Evolutionary conservation across 53 echinoderm and acorn worm genomes (phyloP), one percentile per base, ranked within the genome.

Genomic region (Pentamera pediparva): DNA sequence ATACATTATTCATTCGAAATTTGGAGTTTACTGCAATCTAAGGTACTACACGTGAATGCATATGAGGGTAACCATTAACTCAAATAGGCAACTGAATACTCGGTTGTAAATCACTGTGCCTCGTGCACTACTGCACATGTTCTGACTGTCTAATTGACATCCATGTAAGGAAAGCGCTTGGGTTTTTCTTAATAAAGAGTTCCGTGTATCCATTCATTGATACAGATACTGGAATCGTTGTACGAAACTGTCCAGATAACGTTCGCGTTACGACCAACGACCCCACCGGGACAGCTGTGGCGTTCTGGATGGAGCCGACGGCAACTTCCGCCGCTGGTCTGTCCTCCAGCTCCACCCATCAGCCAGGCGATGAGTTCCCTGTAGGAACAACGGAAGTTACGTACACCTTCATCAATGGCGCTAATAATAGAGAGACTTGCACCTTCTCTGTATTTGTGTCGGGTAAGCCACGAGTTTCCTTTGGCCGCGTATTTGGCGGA

Each of bases 361-460:
- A 59, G 32, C 80, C 83, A 17, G 83, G 83, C 15, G 79, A 65
- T 24, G 31, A 56, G 2, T 88, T 88, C 71, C 25, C 56, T 24
- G 71, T 76, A 6, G 88, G 75, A 9, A 56, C 63, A 5, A 70
- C 76, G 3, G 50, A 55, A 13, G 88, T 88, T 35, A 71, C 70
- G 1, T 88, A 88, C 61, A 72, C 52, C 20, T 79, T 83, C 62
- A 88, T 54, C 6, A 83, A 88, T 35, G 50, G 20, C 19, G 37
- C 39, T 18, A 83, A 80, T 13, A 79, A 79, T 58, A 62, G 31
- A 41, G 65, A 75, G 18, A 80, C 54, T 3, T 88, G 88, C 35
- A 27, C 69, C 17, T 88, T 88, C 62, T 40, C 51, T 18, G 88
- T 88, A 36, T 75, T 79, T 10, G 83, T 83, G n/a, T 32, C 82